phyloP scores from a whole-genome alignment of 2,888 invertebrate genomes.

The Harpagoxenus sublaevis region DNA sequence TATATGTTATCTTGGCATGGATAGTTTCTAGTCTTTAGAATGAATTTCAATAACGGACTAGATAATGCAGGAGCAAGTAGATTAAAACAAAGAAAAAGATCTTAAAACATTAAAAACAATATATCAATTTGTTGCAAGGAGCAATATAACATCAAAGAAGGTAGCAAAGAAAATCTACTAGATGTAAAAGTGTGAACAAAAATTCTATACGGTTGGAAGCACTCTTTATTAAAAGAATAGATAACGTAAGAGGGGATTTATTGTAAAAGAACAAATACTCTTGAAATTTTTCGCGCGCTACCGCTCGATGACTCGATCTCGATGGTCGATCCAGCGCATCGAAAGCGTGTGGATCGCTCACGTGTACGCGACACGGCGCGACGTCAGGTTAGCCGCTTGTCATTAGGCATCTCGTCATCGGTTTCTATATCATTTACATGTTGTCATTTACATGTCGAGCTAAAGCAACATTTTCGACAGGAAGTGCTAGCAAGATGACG shows the following conservation, averaged over 20 bases:
- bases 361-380: neutral
- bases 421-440: neutral
- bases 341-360: neutral
- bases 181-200: neutral
- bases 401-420: neutral
- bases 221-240: neutral
- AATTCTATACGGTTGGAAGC: neutral
- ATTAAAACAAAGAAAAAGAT: too few relatives aligned
- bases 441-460: neutral
- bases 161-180: neutral
- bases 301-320: neutral
- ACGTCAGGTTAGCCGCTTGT: conserved; percentile 13
- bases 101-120: too few relatives aligned
- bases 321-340: neutral
- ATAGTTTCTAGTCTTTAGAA: neutral
- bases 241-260: neutral
- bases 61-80: neutral
- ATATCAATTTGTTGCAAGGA: too few relatives aligned
- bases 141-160: neutral
- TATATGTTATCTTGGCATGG: neutral
- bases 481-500: neutral
- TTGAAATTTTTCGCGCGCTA: neutral
- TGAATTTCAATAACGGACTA: neutral
- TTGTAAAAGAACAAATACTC: neutral
- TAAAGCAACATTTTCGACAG: neutral